Evolutionary conservation across 2,888 invertebrate species (phyloP).

Genomic region (Xylota segnis): DNA sequence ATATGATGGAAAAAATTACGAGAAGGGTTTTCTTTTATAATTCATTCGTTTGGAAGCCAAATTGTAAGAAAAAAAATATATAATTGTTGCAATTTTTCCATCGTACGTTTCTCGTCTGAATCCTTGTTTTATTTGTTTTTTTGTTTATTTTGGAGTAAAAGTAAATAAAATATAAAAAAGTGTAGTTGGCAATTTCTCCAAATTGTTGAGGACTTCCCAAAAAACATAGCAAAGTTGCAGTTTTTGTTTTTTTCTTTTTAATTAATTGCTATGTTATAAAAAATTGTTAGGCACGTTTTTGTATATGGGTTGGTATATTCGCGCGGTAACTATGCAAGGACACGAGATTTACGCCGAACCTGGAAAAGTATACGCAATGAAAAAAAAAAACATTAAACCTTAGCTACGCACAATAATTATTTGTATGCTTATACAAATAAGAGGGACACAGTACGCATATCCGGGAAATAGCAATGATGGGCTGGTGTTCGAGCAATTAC

Average conservation of each 20-base stretch:
- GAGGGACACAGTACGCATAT: slow-evolving; percentile 62
- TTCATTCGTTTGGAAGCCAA: slow-evolving; percentile 39
- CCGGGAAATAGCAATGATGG: slow-evolving; percentile 30
- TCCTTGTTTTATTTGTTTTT: slow-evolving; percentile 58
- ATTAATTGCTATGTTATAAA: slow-evolving; percentile 56
- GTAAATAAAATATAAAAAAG: slow-evolving; percentile 63
- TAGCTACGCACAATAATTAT: slow-evolving; percentile 64
- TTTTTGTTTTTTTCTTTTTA: slow-evolving; percentile 18
- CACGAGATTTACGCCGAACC: slow-evolving; percentile 58
- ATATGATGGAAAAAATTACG: slow-evolving; percentile 70
- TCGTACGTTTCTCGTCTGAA: slow-evolving; percentile 63
- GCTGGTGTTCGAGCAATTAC: slow-evolving; percentile 45
- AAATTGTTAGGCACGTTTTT: slow-evolving; percentile 49
- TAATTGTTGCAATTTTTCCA: slow-evolving; percentile 66
- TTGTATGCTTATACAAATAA: slow-evolving; percentile 74
- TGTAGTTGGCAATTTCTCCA: slow-evolving; percentile 62
- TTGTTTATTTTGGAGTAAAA: slow-evolving; percentile 37
- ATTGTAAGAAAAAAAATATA: slow-evolving; percentile 41
- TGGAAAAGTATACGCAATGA: slow-evolving; percentile 45
- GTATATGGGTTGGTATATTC: slow-evolving; percentile 30
- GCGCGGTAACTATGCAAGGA: slow-evolving; percentile 23
- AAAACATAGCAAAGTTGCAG: slow-evolving; percentile 59
- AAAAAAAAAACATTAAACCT: slow-evolving; percentile 2
- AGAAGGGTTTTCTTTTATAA: slow-evolving; percentile 26
- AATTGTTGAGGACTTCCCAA: slow-evolving; percentile 71